phyloP scores from a whole-genome alignment of 2,113 vertebrate species.

The Pristiophorus japonicus region DNA sequence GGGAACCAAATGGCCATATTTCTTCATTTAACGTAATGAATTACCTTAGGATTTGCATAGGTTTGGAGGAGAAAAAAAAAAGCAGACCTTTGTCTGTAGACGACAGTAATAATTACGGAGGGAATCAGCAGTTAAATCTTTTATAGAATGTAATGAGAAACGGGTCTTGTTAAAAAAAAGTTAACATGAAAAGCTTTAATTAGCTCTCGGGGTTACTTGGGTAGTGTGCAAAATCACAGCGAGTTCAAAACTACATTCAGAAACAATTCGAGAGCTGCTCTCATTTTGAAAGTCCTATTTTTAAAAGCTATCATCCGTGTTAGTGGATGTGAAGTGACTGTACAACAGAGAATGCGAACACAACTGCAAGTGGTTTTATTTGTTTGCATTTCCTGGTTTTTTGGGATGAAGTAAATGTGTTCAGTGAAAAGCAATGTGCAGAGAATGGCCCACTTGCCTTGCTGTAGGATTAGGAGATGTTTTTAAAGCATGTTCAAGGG shows the following conservation, averaged over 20 bases:
- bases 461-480: neutral
- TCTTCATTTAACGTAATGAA: constrained; percentile 79
- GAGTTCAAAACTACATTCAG: constrained; percentile 61
- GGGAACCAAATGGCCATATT: constrained; percentile 59
- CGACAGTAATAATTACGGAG: constrained; percentile 54
- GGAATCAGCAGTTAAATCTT: constrained; percentile 51
- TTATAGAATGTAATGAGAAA: constrained; percentile 61
- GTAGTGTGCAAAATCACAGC: constrained; percentile 42
- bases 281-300: constrained; percentile 47
- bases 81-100: constrained; percentile 44
- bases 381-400: neutral
- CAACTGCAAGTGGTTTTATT: neutral
- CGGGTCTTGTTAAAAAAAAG: constrained; percentile 45
- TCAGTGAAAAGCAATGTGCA: neutral
- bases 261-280: constrained; percentile 52
- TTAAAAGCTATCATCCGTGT: constrained; percentile 40
- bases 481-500: no score
- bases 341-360: neutral
- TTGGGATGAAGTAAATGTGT: neutral
- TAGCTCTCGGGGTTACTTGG: constrained; percentile 54
- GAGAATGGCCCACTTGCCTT: neutral
- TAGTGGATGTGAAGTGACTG: neutral
- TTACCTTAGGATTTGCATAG: constrained; percentile 61
- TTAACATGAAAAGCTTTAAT: constrained; percentile 65
- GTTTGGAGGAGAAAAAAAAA: constrained; percentile 61